A percentile compares a stretch with the other conserved stretches of the same genome.
Evolutionary conservation across 2,888 invertebrate species (phyloP).

Genomic region (Tetragonisca angustula): DNA sequence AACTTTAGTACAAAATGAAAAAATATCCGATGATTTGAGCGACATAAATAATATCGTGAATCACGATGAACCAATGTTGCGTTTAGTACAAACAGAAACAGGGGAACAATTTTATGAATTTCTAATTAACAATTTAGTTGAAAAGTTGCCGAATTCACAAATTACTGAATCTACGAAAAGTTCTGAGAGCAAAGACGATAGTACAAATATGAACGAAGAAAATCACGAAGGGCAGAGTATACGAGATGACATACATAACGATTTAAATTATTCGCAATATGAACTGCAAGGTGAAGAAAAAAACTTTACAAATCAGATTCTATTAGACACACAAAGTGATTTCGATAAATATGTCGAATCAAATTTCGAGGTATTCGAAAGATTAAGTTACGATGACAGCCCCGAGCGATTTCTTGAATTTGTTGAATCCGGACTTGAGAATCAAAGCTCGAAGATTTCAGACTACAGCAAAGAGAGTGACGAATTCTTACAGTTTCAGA

Average conservation of each 20-base stretch:
- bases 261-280: slow-evolving; percentile 59
- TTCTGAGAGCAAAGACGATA: slow-evolving; percentile 38
- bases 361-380: slow-evolving; percentile 70
- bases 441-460: slow-evolving; percentile 44
- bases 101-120: slow-evolving; percentile 79
- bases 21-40: slow-evolving; percentile 12
- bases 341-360: slow-evolving; percentile 69
- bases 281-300: slow-evolving; percentile 58
- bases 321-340: slow-evolving; percentile 61
- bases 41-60: slow-evolving; percentile 35
- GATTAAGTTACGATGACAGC: slow-evolving; percentile 67
- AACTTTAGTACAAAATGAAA: slow-evolving; percentile 20
- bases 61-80: slow-evolving; percentile 69
- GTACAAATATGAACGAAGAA: slow-evolving; percentile 24
- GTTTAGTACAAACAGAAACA: slow-evolving; percentile 76
- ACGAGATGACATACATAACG: slow-evolving; percentile 47
- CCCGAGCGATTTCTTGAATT: slow-evolving; percentile 71
- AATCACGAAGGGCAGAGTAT: slow-evolving; percentile 40
- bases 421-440: slow-evolving; percentile 62
- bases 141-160: slow-evolving; percentile 62
- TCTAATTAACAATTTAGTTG: slow-evolving; percentile 73
- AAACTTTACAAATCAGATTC: slow-evolving; percentile 59
- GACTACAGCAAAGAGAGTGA: slow-evolving; percentile 66
- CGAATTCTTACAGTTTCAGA: slow-evolving; percentile 76
- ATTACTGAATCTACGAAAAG: slow-evolving; percentile 8